Percentiles rank a stretch among this genome's conserved stretches.
Evolutionary conservation across 2,888 invertebrate species (phyloP).

Genomic region (Epinotia demarniana): DNA sequence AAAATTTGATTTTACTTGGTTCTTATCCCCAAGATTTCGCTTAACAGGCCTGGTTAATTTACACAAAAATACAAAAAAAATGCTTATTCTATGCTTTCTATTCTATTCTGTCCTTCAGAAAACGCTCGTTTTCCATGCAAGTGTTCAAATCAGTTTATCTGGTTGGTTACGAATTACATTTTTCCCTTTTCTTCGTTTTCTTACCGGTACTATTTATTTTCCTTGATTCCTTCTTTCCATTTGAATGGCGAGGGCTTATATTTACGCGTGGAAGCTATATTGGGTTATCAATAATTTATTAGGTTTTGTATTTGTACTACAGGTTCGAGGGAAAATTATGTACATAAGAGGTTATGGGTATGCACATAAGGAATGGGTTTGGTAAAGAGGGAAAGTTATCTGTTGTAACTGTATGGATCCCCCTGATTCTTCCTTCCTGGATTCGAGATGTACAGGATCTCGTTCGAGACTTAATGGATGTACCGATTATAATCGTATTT

Average conservation of each 20-base stretch:
- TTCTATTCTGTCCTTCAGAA: neutral
- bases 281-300: slow-evolving; percentile 5
- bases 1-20: no score
- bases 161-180: slow-evolving; percentile 19
- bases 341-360: neutral
- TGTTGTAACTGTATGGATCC: no score
- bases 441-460: no score
- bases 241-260: slow-evolving; percentile 6
- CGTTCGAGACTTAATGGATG: no score
- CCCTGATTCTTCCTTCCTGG: no score
- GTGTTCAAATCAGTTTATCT: neutral
- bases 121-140: neutral
- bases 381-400: no score
- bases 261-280: slow-evolving; percentile 29
- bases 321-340: neutral
- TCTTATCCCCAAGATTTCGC: no score
- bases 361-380: no score
- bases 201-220: slow-evolving; percentile 15
- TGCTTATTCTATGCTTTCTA: no score
- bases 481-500: no score
- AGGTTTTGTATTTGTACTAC: neutral
- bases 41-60: no score
- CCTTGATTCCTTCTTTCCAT: slow-evolving; percentile 25
- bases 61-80: no score
- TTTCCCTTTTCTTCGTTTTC: slow-evolving; percentile 28